A percentile compares a stretch with the other conserved stretches of the same genome.
Conservation (phyloP, 2,113 vertebrate genomes). For the Rhegmatorhina hoffmannsi region DNA sequence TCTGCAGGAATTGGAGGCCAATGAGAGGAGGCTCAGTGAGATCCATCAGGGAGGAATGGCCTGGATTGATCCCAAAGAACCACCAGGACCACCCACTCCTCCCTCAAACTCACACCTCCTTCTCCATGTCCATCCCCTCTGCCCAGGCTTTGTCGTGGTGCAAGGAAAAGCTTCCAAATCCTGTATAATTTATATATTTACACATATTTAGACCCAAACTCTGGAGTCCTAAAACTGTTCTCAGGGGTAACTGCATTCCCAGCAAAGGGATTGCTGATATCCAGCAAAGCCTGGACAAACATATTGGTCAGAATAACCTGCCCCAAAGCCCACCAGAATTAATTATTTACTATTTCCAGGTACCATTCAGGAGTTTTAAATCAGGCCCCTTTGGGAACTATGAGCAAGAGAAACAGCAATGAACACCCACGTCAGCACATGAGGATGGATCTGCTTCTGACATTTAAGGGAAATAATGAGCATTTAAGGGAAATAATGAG, state of each 20-base stretch:
- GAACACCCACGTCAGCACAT: not conserved
- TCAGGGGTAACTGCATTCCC: not conserved
- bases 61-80: not conserved
- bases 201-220: not conserved
- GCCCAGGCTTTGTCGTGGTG: not conserved
- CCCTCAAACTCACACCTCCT: not conserved
- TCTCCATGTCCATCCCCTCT: not conserved
- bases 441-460: not conserved
- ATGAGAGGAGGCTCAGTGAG: not conserved
- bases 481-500: not conserved
- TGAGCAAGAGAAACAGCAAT: not conserved
- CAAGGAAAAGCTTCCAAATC: not conserved
- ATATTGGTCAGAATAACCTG: not conserved
- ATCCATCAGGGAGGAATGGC: not conserved
- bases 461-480: not conserved
- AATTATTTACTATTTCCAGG: not conserved
- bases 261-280: not conserved
- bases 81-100: not conserved
- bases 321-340: not conserved
- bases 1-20: not conserved
- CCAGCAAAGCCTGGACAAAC: not conserved
- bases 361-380: not conserved
- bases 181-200: not conserved
- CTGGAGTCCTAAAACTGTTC: not conserved
- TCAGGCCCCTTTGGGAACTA: not conserved